Base-by-base conservation (phyloP, 2,797 vertebrate genomes). In the Manis crassicaudata region DNA sequence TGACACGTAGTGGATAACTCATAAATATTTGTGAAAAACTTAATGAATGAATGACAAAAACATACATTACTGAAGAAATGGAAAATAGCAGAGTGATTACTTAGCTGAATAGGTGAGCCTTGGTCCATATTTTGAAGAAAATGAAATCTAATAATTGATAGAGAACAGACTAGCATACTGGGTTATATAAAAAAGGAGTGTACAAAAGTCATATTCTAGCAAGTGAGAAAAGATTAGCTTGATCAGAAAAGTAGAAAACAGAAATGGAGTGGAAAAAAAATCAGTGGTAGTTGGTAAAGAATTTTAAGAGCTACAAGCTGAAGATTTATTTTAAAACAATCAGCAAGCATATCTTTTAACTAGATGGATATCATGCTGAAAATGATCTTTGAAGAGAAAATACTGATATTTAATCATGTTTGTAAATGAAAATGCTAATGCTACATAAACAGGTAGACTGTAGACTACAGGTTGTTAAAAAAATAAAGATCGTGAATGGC, bases 401-500 rank as follows among this genome's bases (percentile, higher is more conserved):
- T 50, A 83, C 17, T 88, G 13, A 37, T 60, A 76, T 43, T 81
- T 68, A 67, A 60, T 82, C 21, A 67, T 77, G 63, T 65, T 77
- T 94, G 3, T 77, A 97, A 95, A 79, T 73, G 8, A 92, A 92
- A 62, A 63, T 67, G 16, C 18, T 56, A 77, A 52, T 63, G 18
- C 20, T 32, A 88, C 13, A 18, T 37, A 63, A 43, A 88, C 10
- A 63, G 0, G 10, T 62, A 77, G 32, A 70, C 14, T 37, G 32
- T 4, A 92, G 52, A 46, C 46, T 46, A 46, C 46, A 46, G 12
- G 46, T 46, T 46, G 46, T 46, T 46, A 12, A 46, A 46, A 46
- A 46, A 12, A 46, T 46, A 12, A 46, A 27, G 18, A 40, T 3
- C 23, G 27, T 7, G 5, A 12, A 52, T 81, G n/a, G 2, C 40